Evolutionary conservation across 2,888 invertebrate genomes (phyloP), one percentile per base, ranked within the genome.

Genomic region (Nomada hirtipes): DNA sequence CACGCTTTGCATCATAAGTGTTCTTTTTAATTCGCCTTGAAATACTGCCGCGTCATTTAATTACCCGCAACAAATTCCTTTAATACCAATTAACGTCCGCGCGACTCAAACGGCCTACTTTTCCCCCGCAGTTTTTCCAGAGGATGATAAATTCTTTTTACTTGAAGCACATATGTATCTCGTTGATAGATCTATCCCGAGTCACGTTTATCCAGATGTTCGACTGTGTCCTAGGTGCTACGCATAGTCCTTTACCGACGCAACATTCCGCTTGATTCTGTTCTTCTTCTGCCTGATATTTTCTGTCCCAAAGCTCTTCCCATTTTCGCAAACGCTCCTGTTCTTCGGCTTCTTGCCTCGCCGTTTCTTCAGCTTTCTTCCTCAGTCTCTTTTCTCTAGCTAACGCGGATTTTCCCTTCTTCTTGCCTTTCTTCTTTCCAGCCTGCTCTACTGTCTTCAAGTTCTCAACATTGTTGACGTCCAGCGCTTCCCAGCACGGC

Each of bases 161-260:
- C 91, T 86, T 89, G 36, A 91, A 86, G 3, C 83, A 55, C 76
- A 91, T 78, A 7, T 86, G 86, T 10, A 90, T 84, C 18, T 86
- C 85, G 36, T 91, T 89, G 0, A 61, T 23, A 7, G 76, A 85
- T 68, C 88, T 86, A 29, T 87, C 89, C 26, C 80, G 73, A 2
- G 76, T 67, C 3, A 89, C 83, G 57, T 89, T 87, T 9, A 90
- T 72, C 90, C 91, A 91, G 42, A 91, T 77, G 55, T 90, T 90
- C 9, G 87, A 81, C 47, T 88, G 88, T 0, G 86, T 81, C 63
- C 72, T 88, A 3, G 90, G 90, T 52, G 78, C 85, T 1, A 76
- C 29, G 59, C 64, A 88, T 23, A 85, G 79, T 11, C 79, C 83
- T 2, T 75, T 53, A 0, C 76, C 79, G 47, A 60, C 42, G 70